Base-by-base conservation (phyloP, 2,113 vertebrate species). In the Ginglymostoma cirratum region DNA sequence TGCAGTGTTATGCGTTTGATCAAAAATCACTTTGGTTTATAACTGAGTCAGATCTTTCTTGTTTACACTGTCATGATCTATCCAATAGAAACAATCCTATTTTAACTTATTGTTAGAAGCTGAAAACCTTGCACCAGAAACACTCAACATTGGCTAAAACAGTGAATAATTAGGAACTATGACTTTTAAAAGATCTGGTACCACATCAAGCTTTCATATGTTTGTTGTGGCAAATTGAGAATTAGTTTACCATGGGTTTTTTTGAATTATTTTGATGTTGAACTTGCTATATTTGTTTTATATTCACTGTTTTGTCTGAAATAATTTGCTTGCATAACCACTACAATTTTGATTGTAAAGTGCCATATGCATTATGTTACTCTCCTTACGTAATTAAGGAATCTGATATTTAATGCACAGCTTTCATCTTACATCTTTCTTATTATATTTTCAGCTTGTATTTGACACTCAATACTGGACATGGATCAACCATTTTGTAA, bases 401-500 rank as follows among this genome's bases (percentile, higher is more conserved):
- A 42, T 83, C 66, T 42, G 61, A 2, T 90, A 4, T 93, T 38
- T 61, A 92, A 34, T 61, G 15, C 34, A 21, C 38, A 21, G 17
- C n/a, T 21, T 66, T 92, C 61, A 67, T 17, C 6, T 96, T 34
- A 3, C 23, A n/a, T 95, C 12, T 7, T 96, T 80, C 2, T 55
- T 94, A 23, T 66, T 86, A 2, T 96, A 96, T 96, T 96, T 97
- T 24, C 97, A 99, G 99, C 98, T 99, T 8, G 99, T 99, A 0
- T 97, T 99, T 96, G 99, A 99, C 96, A 99, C 99, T 4, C 98
- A 98, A 2, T 99, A 99, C 97, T 99, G 99, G 99, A 99, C 99
- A 0, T 99, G 99, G 99, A 97, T 99, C 97, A 99, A 99, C 98
- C 99, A 99, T 97, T 99, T 99, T 97, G 99, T 99, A 89, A 99